Conservation (phyloP, 2,797 vertebrate genomes). For the Tokudaia muenninki region DNA sequence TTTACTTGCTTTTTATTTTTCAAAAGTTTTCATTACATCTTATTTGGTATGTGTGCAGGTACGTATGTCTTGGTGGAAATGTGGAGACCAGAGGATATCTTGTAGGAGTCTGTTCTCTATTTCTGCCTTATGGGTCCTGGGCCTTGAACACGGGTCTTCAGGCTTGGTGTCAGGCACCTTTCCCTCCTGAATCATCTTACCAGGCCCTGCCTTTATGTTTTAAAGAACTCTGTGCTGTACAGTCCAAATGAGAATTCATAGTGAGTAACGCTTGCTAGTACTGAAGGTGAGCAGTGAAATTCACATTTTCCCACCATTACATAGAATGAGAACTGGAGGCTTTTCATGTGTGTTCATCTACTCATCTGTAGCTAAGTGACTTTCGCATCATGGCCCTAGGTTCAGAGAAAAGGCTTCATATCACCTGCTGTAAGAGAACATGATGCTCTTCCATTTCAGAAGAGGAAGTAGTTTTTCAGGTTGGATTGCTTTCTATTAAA, state of each 20-base stretch:
- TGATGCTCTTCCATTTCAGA: constrained; percentile 4
- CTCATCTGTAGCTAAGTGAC: not conserved
- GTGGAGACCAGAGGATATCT: not conserved
- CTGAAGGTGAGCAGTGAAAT: not conserved
- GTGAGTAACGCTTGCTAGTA: constrained; percentile 17
- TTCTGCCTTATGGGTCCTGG: not conserved
- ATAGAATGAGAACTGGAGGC: not conserved
- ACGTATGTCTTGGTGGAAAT: not conserved
- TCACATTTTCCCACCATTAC: not conserved
- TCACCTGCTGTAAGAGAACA: not conserved
- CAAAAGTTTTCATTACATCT: not conserved
- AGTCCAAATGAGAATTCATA: constrained; percentile 31
- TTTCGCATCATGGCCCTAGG: not conserved
- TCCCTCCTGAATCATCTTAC: not conserved
- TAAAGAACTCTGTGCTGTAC: not conserved
- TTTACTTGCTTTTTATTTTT: constrained; percentile 1
- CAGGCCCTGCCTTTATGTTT: not conserved
- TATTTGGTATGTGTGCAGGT: not conserved
- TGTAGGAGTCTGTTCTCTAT: not conserved
- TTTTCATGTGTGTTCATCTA: constrained; percentile 4
- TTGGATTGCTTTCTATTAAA: constrained; percentile 30
- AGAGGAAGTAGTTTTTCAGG: constrained; percentile 4
- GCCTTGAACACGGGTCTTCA: not conserved
- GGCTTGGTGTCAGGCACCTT: not conserved
- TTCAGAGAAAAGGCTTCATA: not conserved